Percentiles rank a stretch among this genome's conserved stretches.
Conservation (phyloP, 2,113 vertebrate species). For the Raphicerus campestris region DNA sequence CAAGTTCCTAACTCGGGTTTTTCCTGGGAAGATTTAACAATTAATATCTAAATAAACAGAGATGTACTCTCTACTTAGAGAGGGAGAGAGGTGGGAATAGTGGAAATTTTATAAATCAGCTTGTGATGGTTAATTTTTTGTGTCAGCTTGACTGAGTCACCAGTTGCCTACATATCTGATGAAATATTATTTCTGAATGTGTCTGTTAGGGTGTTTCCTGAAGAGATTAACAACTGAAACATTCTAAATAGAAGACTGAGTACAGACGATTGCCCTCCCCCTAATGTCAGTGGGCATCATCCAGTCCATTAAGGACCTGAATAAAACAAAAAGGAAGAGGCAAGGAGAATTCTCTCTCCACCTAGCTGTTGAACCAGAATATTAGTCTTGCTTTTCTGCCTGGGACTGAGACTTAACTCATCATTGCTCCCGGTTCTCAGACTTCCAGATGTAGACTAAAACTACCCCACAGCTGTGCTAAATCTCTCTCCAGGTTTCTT, state of each 20-base stretch:
- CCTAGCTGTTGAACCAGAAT: not conserved
- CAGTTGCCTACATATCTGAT: not conserved
- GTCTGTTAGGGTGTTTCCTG: not conserved
- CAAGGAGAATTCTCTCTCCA: not conserved
- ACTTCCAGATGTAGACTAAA: not conserved
- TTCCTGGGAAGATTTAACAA: not conserved
- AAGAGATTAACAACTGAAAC: not conserved
- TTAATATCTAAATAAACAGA: not conserved
- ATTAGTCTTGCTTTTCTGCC: not conserved
- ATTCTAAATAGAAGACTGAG: not conserved
- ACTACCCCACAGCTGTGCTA: too few species aligned
- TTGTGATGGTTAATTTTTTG: not conserved
- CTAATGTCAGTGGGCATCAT: too few species aligned
- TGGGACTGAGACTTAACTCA: not conserved
- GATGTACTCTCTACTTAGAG: not conserved
- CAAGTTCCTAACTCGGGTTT: not conserved
- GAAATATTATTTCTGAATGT: not conserved
- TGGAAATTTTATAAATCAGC: not conserved
- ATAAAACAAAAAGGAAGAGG: not conserved
- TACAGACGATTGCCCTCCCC: not conserved
- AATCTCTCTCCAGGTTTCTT: not conserved
- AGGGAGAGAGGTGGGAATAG: not conserved
- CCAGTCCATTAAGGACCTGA: not conserved
- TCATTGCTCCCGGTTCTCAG: not conserved
- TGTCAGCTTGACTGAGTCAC: not conserved